phyloP scores from a whole-genome alignment of 2,888 invertebrate species.

The Acleris sparsana region DNA sequence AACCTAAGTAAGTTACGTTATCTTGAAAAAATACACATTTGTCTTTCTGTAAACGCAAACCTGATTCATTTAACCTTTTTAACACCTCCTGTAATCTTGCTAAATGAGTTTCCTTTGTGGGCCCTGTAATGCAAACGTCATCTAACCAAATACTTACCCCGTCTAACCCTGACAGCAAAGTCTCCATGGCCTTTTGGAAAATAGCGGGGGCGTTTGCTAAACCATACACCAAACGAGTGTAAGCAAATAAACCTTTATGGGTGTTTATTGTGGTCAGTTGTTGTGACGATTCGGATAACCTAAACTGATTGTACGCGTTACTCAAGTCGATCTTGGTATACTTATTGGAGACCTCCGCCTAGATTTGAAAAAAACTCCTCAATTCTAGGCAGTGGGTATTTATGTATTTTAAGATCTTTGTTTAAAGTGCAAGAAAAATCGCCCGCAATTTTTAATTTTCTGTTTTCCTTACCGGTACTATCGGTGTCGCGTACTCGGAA shows the following conservation, averaged over 20 bases:
- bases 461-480: conserved; percentile 9
- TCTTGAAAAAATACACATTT: conserved; percentile 26
- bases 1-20: conserved; percentile 28
- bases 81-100: conserved; percentile 13
- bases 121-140: conserved; percentile 23
- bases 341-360: conserved; percentile 22
- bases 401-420: conserved; percentile 16
- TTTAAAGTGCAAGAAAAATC: conserved; percentile 29
- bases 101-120: conserved; percentile 14
- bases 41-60: conserved; percentile 15
- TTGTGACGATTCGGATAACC: not conserved
- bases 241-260: conserved; percentile 2
- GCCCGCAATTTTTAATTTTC: conserved; percentile 12
- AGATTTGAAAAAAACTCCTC: not conserved
- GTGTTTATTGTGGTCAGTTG: conserved; percentile 7
- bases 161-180: conserved; percentile 22
- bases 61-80: conserved; percentile 15
- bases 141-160: conserved; percentile 22
- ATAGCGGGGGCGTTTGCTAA: conserved; percentile 25
- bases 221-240: conserved; percentile 25
- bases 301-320: conserved; percentile 4
- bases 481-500: not conserved
- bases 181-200: conserved; percentile 30
- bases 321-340: conserved; percentile 41
- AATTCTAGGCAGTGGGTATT: conserved; percentile 11